Evolutionary conservation across 2,113 vertebrate genomes (phyloP).

Genomic region (Hemiscyllium ocellatum): DNA sequence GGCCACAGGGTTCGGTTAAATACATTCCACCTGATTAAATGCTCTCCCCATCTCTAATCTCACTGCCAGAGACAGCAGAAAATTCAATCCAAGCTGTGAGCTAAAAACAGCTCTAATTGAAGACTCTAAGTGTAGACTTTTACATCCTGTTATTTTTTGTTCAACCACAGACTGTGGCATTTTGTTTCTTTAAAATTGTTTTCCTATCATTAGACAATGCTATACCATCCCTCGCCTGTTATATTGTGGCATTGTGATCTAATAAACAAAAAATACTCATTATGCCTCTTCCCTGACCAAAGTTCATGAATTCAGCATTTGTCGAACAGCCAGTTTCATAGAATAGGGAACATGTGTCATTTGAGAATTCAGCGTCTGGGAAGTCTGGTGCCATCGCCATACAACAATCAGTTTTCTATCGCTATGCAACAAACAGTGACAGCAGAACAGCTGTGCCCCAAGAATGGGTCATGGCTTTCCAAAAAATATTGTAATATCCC

Average conservation of each 20-base stretch:
- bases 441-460: background rate
- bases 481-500: background rate
- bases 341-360: background rate
- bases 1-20: no score
- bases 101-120: background rate
- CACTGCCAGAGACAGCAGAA: no score
- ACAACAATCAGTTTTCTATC: background rate
- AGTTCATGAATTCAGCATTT: background rate
- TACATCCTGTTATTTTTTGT: background rate
- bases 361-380: background rate
- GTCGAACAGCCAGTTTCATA: background rate
- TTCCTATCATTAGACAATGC: background rate
- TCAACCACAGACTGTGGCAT: background rate
- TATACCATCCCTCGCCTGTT: background rate
- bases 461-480: background rate
- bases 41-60: no score
- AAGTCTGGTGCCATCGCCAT: background rate
- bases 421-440: background rate
- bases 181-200: background rate
- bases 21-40: no score
- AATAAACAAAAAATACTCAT: background rate
- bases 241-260: background rate
- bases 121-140: background rate
- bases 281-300: background rate
- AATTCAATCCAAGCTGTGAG: no score